Conservation (phyloP, 2,113 vertebrate species). For the Rostratula benghalensis region DNA sequence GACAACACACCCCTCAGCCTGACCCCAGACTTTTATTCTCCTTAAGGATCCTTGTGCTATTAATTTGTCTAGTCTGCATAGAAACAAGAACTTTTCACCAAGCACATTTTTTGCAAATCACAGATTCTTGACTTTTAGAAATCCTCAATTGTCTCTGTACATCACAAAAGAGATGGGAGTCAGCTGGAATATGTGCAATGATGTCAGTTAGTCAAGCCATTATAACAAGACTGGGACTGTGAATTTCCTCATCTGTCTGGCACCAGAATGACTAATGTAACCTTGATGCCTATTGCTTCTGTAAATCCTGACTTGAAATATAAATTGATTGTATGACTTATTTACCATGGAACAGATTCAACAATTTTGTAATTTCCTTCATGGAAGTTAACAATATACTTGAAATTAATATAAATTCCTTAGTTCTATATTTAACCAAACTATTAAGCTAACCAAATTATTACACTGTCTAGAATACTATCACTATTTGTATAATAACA, state of each 20-base stretch:
- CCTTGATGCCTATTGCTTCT: neutral
- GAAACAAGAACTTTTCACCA: neutral
- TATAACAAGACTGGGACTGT: neutral
- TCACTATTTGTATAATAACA: neutral
- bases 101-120: neutral
- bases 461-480: neutral
- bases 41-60: neutral
- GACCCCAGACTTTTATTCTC: neutral
- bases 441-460: neutral
- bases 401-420: neutral
- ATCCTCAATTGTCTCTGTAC: neutral
- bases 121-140: neutral
- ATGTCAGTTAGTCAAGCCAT: neutral
- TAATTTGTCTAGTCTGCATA: neutral
- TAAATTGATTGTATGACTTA: neutral
- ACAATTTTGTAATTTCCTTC: neutral
- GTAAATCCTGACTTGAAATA: neutral
- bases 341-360: neutral
- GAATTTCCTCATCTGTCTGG: constrained; percentile 15
- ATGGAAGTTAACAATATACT: neutral
- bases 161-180: neutral
- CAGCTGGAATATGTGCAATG: neutral
- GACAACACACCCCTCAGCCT: neutral
- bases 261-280: neutral
- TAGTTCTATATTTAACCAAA: neutral